Conservation (phyloP, 2,888 invertebrate species). For the Fabriciana adippe region DNA sequence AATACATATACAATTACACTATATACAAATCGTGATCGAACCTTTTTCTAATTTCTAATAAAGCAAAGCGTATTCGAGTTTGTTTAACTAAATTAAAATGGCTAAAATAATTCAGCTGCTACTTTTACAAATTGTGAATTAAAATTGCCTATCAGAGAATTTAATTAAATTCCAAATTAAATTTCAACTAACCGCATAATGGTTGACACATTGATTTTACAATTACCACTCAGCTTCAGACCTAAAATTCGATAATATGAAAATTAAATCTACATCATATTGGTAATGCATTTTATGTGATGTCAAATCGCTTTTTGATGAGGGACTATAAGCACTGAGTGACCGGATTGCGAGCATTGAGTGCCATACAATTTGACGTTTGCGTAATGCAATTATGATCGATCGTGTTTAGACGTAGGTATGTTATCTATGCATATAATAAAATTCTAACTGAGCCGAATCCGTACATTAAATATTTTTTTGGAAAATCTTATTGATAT, state of each 20-base stretch:
- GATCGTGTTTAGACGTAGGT: slow-evolving; percentile 4
- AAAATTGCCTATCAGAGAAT: slow-evolving; percentile 16
- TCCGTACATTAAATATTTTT: too few relatives aligned
- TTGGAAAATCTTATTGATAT: too few relatives aligned
- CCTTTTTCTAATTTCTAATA: slow-evolving; percentile 11
- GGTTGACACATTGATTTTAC: slow-evolving; percentile 26
- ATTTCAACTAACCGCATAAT: slow-evolving; percentile 23
- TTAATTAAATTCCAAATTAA: slow-evolving; percentile 24
- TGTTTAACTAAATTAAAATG: slow-evolving; percentile 16
- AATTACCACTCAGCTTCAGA: slow-evolving; percentile 25
- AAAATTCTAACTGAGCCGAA: too few relatives aligned
- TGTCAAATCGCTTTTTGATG: slow-evolving; percentile 30
- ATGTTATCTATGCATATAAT: too few relatives aligned
- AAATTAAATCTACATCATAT: slow-evolving; percentile 27
- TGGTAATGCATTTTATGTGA: slow-evolving; percentile 27
- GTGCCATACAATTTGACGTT: slow-evolving; percentile 15
- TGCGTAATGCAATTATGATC: slow-evolving; percentile 21
- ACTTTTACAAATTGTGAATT: slow-evolving; percentile 16
- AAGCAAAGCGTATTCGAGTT: slow-evolving; percentile 6
- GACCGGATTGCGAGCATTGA: slow-evolving; percentile 15
- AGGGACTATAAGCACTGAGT: slow-evolving; percentile 21
- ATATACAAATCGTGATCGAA: neutral
- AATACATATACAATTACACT: too few relatives aligned
- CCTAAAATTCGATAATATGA: slow-evolving; percentile 25
- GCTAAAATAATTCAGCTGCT: slow-evolving; percentile 5